Percentiles rank a stretch among this genome's conserved stretches.
Evolutionary conservation across 1,140 invertebrate species (phyloP).

Genomic region (Phymastichus coffea): DNA sequence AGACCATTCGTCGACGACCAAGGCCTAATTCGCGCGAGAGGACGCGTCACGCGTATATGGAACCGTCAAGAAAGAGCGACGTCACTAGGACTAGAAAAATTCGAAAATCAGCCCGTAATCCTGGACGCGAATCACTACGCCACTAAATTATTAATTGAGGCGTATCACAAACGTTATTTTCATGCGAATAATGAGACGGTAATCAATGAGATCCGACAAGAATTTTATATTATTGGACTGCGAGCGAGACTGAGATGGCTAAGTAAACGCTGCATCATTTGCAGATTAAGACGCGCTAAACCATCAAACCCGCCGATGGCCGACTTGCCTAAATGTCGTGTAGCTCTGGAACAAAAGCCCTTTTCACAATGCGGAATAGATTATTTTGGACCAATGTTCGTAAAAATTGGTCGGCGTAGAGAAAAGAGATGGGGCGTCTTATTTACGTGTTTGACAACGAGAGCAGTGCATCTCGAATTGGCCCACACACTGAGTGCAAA

Average conservation of each 20-base stretch:
- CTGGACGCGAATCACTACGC: slow-evolving; percentile 6
- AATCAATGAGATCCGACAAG: slow-evolving; percentile 32
- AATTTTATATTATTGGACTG: slow-evolving; percentile 31
- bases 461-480: slow-evolving; percentile 39
- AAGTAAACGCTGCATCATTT: not conserved
- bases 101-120: slow-evolving; percentile 7
- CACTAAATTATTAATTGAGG: slow-evolving; percentile 9
- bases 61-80: not conserved
- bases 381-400: slow-evolving; percentile 40
- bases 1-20: not conserved
- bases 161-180: slow-evolving; percentile 24
- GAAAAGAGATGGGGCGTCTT: slow-evolving; percentile 45
- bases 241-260: slow-evolving; percentile 10
- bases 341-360: slow-evolving; percentile 23
- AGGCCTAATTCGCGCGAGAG: not conserved
- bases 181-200: slow-evolving; percentile 32
- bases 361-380: slow-evolving; percentile 40
- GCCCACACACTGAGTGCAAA: slow-evolving; percentile 27
- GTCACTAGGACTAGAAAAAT: not conserved
- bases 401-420: slow-evolving; percentile 29
- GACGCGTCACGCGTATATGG: no score
- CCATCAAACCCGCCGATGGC: not conserved
- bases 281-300: not conserved
- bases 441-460: slow-evolving; percentile 36
- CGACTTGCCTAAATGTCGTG: not conserved